phyloP scores from a whole-genome alignment of 1,140 invertebrate genomes.

The Theocolax elegans region DNA sequence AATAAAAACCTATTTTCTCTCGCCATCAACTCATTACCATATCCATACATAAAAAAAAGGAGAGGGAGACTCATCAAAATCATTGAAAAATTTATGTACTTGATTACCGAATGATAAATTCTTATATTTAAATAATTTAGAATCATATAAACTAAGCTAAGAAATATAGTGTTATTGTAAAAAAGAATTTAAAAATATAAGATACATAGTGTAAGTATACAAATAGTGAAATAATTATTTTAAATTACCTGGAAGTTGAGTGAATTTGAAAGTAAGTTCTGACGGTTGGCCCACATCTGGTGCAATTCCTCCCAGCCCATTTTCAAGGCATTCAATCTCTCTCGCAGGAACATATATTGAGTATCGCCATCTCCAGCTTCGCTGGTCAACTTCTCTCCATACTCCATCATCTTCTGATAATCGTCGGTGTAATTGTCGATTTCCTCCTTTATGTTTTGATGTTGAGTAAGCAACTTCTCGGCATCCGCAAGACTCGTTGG shows the following conservation, averaged over 20 bases:
- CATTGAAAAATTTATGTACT: too few species aligned
- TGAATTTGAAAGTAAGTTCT: constrained; percentile 93
- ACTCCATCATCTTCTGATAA: constrained; percentile 99
- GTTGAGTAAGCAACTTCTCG: constrained; percentile 94
- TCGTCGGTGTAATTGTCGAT: constrained; percentile 99
- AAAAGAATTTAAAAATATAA: too few species aligned
- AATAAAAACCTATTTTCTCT: too few species aligned
- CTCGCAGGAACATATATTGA: constrained; percentile 98
- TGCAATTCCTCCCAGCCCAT: constrained; percentile 99
- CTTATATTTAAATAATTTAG: too few species aligned
- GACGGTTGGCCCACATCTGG: constrained; percentile 99
- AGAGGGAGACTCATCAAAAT: too few species aligned
- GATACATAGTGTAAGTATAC: too few species aligned
- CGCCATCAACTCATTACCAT: too few species aligned
- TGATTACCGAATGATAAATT: too few species aligned
- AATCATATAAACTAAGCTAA: too few species aligned
- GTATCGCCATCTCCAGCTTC: constrained; percentile 91
- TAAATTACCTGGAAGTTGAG: constrained; percentile 81
- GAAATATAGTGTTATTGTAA: too few species aligned
- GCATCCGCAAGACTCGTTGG: constrained; percentile 96
- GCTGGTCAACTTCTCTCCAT: constrained; percentile 93
- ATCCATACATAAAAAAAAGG: too few species aligned
- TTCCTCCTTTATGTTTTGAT: constrained; percentile 97
- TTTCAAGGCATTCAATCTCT: constrained; percentile 95
- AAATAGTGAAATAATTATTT: background rate